Percentiles rank a stretch among this genome's conserved stretches.
Evolutionary conservation across 2,113 vertebrate genomes (phyloP).

Genomic region (Pogona vitticeps): DNA sequence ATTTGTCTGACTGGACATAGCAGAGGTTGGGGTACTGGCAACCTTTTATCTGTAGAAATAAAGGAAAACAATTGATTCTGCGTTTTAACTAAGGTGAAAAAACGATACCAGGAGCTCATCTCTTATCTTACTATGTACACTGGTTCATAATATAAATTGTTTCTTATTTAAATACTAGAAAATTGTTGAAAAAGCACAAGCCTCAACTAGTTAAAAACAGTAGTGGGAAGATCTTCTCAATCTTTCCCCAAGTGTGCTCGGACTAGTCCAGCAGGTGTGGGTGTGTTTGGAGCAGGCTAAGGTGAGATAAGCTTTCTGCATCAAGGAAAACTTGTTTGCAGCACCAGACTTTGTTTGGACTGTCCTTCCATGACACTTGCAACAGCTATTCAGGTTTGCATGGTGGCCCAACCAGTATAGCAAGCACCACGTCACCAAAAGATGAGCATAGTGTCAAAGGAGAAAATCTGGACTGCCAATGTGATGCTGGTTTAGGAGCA

Average conservation of each 20-base stretch:
- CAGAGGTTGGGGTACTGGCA: too few relatives aligned
- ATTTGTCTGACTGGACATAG: too few relatives aligned
- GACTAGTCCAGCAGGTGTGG: neutral
- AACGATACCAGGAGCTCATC: neutral
- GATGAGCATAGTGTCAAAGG: too few relatives aligned
- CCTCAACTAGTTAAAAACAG: neutral
- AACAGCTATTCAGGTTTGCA: neutral
- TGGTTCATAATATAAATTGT: too few relatives aligned
- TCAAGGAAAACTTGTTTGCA: slow-evolving; percentile 10
- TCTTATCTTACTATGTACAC: neutral
- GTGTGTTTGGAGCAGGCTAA: neutral
- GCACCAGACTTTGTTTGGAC: neutral
- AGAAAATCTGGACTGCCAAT: neutral
- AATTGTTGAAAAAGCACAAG: neutral
- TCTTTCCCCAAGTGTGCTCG: neutral
- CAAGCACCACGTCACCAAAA: neutral
- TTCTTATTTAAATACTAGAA: neutral
- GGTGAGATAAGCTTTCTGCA: neutral
- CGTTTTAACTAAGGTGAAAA: too few relatives aligned
- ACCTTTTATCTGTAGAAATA: too few relatives aligned
- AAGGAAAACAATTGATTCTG: too few relatives aligned
- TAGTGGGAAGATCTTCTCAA: neutral
- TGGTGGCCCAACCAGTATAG: neutral
- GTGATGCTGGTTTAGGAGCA: neutral
- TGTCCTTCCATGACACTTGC: neutral